Conservation (phyloP, 2,888 invertebrate species). For the Chorisops tibialis region DNA sequence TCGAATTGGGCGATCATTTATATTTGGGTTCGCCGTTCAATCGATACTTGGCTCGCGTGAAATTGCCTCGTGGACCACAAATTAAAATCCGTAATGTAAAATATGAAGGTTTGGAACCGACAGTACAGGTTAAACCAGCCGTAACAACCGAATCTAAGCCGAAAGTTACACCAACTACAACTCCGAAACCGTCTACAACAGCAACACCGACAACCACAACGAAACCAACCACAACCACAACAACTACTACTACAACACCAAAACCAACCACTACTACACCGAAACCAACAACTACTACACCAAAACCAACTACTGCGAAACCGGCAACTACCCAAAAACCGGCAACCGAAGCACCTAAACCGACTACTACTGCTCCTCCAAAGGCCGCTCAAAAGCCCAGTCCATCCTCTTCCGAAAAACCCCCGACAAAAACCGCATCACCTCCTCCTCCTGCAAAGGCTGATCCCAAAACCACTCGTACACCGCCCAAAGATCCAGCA, state of each 20-base stretch:
- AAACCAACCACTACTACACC: constrained; percentile 33
- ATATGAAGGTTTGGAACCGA: constrained; percentile 46
- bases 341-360: constrained; percentile 37
- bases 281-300: constrained; percentile 37
- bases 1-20: constrained; percentile 62
- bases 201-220: constrained; percentile 38
- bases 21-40: constrained; percentile 68
- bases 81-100: constrained; percentile 47
- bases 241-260: constrained; percentile 34
- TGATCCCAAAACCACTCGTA: constrained; percentile 25
- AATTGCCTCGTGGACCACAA: constrained; percentile 51
- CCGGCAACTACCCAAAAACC: constrained; percentile 36
- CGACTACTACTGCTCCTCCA: constrained; percentile 35
- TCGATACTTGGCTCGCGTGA: constrained; percentile 63
- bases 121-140: constrained; percentile 25
- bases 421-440: constrained; percentile 38
- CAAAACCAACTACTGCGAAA: constrained; percentile 26
- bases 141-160: constrained; percentile 34
- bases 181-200: constrained; percentile 38
- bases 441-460: constrained; percentile 32
- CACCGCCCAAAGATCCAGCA: constrained; percentile 40
- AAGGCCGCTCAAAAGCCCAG: constrained; percentile 36
- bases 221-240: constrained; percentile 37
- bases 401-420: constrained; percentile 30
- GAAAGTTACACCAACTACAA: constrained; percentile 36